A percentile compares a stretch with the other conserved stretches of the same genome.
phyloP scores from a whole-genome alignment of 1,140 invertebrate species.

The Maniola jurtina region DNA sequence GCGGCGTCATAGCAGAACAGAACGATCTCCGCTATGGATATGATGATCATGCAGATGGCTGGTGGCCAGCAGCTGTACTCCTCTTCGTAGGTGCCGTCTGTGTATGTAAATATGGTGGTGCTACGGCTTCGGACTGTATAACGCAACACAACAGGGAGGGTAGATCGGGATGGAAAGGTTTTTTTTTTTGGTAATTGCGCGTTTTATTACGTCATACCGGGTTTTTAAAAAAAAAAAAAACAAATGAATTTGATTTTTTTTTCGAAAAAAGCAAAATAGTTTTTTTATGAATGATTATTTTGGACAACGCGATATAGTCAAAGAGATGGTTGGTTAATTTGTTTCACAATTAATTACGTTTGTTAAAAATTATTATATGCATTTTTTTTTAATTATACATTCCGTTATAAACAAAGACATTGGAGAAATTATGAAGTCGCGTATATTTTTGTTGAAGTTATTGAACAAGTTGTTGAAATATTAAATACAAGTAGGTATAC shows the following conservation, averaged over 20 bases:
- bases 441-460: no score
- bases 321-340: not conserved
- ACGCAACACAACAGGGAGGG: constrained; percentile 61
- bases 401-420: not conserved
- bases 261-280: no score
- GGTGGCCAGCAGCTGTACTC: constrained; percentile 93
- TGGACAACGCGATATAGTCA: no score
- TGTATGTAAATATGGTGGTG: constrained; percentile 72
- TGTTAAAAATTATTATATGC: no score
- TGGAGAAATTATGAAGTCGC: no score
- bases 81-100: constrained; percentile 90
- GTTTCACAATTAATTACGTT: no score
- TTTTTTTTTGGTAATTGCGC: constrained; percentile 5
- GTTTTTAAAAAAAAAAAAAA: no score
- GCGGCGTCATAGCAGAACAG: constrained; percentile 84
- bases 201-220: not conserved
- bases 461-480: no score
- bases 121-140: constrained; percentile 49
- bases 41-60: constrained; percentile 90
- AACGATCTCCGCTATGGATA: constrained; percentile 85
- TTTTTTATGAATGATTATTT: no score
- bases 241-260: no score
- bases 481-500: not conserved
- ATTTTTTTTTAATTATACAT: not conserved
- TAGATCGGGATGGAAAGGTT: constrained; percentile 24